Evolutionary conservation across 64 coral and sea anemone genomes (phyloP).

Genomic region (Exaiptasia diaphana): DNA sequence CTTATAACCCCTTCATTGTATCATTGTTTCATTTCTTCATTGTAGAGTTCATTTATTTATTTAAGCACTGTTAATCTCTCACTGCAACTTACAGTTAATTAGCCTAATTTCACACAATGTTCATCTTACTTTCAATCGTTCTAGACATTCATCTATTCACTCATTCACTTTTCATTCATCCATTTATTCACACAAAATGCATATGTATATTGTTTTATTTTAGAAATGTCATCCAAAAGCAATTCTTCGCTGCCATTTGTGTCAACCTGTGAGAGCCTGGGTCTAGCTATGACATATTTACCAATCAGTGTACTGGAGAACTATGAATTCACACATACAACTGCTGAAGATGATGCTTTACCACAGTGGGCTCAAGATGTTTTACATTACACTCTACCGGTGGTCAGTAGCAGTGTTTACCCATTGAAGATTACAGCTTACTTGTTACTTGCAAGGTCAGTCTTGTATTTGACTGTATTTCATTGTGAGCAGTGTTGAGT

Average conservation of each 20-base stretch:
- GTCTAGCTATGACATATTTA: conserved; percentile 41
- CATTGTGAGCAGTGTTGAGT: too few species aligned
- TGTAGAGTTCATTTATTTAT: too few species aligned
- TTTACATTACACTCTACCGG: conserved; percentile 47
- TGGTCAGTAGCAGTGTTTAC: conserved; percentile 43
- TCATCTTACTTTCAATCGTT: too few species aligned
- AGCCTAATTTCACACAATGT: too few species aligned
- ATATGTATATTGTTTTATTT: too few species aligned
- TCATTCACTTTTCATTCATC: too few species aligned
- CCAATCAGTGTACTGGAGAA: conserved; percentile 47
- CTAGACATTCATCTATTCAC: too few species aligned
- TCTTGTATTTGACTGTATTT: not conserved
- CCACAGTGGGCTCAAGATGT: conserved; percentile 40
- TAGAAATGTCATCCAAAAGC: too few species aligned
- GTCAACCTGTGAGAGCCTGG: conserved; percentile 57
- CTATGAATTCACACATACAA: not conserved
- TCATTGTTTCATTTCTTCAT: too few species aligned
- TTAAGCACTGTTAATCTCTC: too few species aligned
- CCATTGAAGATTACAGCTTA: conserved; percentile 67
- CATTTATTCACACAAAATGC: too few species aligned
- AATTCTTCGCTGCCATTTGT: conserved; percentile 39
- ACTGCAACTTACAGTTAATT: too few species aligned
- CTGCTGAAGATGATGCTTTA: not conserved
- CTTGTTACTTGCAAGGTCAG: conserved; percentile 63
- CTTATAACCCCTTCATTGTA: not conserved